A percentile compares a stretch with the other conserved stretches of the same genome.
Evolutionary conservation across 2,888 invertebrate species (phyloP).

Genomic region (Metellina segmentata): DNA sequence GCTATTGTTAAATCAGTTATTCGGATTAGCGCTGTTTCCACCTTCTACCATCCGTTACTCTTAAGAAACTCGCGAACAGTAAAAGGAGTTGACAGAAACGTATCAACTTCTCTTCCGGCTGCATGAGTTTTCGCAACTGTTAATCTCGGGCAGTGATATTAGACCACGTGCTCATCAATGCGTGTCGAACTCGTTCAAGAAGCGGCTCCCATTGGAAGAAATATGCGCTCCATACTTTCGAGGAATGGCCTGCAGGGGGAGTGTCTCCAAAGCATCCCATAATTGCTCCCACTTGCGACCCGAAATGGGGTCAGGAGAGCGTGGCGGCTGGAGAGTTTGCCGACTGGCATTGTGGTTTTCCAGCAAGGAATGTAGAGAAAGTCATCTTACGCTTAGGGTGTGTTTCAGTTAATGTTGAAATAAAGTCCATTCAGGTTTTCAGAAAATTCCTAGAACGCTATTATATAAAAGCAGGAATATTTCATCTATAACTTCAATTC

Average conservation of each 20-base stretch:
- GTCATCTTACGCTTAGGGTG: too few species aligned
- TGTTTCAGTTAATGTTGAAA: too few species aligned
- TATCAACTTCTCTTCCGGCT: constrained; percentile 21
- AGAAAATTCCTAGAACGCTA: too few species aligned
- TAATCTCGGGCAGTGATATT: constrained; percentile 13
- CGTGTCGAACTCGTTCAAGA: constrained; percentile 20
- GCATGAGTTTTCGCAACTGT: constrained; percentile 11
- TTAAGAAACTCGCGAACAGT: neutral
- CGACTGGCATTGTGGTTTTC: too few species aligned
- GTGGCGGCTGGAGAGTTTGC: constrained; percentile 36
- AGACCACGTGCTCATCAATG: neutral
- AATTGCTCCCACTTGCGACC: constrained; percentile 14
- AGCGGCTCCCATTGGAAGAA: neutral
- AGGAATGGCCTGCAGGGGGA: constrained; percentile 54
- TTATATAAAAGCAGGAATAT: too few species aligned
- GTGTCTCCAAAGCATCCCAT: constrained; percentile 49
- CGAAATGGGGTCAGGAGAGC: constrained; percentile 41
- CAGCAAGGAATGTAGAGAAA: too few species aligned
- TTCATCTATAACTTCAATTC: too few species aligned
- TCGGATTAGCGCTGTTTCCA: constrained; percentile 3
- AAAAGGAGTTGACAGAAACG: neutral
- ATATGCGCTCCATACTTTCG: neutral
- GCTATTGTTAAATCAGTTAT: constrained; percentile 24
- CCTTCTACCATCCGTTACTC: neutral
- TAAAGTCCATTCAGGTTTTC: too few species aligned